A percentile compares a stretch with the other conserved stretches of the same genome.
phyloP scores from a whole-genome alignment of 2,113 vertebrate species.

The Oceanodroma tethys region DNA sequence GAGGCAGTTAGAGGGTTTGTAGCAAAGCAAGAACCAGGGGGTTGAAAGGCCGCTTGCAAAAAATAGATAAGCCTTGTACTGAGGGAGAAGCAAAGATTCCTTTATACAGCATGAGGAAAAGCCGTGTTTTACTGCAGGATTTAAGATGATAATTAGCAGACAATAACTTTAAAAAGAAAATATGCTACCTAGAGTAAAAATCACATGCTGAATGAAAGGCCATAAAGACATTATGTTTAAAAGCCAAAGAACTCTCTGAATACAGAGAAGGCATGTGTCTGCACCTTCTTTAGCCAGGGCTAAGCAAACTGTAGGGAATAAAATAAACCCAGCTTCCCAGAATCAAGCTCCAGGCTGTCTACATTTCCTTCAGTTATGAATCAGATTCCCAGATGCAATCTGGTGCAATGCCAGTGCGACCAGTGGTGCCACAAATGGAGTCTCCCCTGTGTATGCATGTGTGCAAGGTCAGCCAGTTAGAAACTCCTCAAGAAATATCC shows the following conservation, averaged over 20 bases:
- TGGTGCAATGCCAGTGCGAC: not conserved
- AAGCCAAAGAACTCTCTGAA: not conserved
- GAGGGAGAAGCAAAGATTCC: not conserved
- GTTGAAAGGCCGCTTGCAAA: not conserved
- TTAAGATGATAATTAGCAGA: not conserved
- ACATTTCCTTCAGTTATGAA: not conserved
- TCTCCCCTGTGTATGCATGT: accelerated
- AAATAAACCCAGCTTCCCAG: not conserved
- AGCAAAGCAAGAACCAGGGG: not conserved
- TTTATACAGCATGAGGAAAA: not conserved
- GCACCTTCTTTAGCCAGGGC: not conserved
- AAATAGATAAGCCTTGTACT: not conserved
- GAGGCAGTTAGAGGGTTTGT: not conserved
- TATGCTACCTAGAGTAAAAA: not conserved
- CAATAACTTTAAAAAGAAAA: not conserved
- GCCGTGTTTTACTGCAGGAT: not conserved
- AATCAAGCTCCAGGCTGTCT: not conserved
- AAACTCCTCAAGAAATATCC: not conserved
- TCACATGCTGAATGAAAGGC: not conserved
- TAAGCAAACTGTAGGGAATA: not conserved
- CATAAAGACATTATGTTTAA: not conserved
- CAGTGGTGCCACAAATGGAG: not conserved
- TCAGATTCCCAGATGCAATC: not conserved
- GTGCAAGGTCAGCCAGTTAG: not conserved
- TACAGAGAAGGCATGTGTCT: not conserved